Percentiles rank a stretch among this genome's conserved stretches.
Conservation (phyloP, 2,113 vertebrate genomes). For the Donacobius atricapilla region DNA sequence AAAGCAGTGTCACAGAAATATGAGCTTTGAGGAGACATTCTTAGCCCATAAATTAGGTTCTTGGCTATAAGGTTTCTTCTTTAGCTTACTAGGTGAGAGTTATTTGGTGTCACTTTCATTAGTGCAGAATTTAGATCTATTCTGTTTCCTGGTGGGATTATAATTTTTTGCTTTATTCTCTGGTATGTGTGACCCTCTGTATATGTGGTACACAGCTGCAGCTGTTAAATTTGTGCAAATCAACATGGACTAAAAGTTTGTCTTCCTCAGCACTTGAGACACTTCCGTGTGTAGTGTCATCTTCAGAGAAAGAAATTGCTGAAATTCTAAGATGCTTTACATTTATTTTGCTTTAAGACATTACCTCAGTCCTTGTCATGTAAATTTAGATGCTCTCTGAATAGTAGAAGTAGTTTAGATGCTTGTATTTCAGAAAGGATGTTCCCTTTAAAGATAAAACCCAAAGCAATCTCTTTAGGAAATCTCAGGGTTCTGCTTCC, state of each 20-base stretch:
- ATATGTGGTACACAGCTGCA: background rate
- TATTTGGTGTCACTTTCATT: background rate
- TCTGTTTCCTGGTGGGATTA: background rate
- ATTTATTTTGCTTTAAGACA: slow-evolving; percentile 23
- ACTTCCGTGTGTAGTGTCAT: background rate
- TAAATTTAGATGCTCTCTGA: slow-evolving; percentile 12
- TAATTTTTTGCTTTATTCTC: background rate
- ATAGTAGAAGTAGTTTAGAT: background rate
- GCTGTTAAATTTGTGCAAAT: background rate
- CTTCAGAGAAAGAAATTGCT: background rate
- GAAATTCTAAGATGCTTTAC: background rate
- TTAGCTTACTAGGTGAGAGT: slow-evolving; percentile 7
- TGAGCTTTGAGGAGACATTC: background rate
- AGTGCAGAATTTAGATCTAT: background rate
- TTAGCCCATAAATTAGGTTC: background rate
- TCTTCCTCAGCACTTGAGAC: background rate
- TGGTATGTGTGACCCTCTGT: background rate
- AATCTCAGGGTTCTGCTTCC: background rate
- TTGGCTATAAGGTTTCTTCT: slow-evolving; percentile 1
- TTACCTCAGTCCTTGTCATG: background rate
- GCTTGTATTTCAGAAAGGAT: background rate
- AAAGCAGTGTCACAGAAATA: background rate
- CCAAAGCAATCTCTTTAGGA: background rate
- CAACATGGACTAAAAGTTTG: background rate
- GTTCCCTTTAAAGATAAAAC: background rate